Percentiles rank a stretch among this genome's conserved stretches.
Evolutionary conservation across 2,888 invertebrate genomes (phyloP).

Genomic region (Epicampocera succincta): DNA sequence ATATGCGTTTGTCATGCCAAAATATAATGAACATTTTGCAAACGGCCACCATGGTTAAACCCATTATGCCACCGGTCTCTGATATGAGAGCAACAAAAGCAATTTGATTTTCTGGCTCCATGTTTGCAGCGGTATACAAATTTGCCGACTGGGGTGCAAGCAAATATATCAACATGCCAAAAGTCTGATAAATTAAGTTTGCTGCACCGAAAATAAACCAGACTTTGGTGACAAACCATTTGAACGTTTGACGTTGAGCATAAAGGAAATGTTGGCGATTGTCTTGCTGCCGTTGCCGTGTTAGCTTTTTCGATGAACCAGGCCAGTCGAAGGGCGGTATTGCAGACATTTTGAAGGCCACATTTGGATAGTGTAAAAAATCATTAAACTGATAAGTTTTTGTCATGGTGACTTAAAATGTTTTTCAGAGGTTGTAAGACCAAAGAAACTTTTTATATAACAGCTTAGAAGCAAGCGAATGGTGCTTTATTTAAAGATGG

Average conservation of each 20-base stretch:
- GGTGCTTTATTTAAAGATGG: no score
- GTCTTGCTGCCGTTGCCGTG: not conserved
- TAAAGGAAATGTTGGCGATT: not conserved
- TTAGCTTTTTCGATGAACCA: constrained; percentile 34
- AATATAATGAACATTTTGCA: constrained; percentile 74
- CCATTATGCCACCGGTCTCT: constrained; percentile 74
- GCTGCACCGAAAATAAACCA: constrained; percentile 71
- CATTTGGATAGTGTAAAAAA: constrained; percentile 75
- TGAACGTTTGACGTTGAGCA: not conserved
- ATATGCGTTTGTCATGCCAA: constrained; percentile 70
- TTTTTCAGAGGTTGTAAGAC: no score
- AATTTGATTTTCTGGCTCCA: constrained; percentile 44
- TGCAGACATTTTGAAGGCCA: constrained; percentile 72
- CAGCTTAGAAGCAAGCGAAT: no score
- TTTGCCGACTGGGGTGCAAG: constrained; percentile 44
- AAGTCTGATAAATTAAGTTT: constrained; percentile 74
- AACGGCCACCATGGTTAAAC: constrained; percentile 71
- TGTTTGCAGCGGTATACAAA: constrained; percentile 35
- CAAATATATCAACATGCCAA: constrained; percentile 74
- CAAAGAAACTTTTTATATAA: no score
- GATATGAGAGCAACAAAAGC: constrained; percentile 70
- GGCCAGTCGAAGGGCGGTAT: constrained; percentile 72
- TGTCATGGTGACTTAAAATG: constrained; percentile 7
- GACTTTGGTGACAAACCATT: constrained; percentile 35
- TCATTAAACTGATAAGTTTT: constrained; percentile 66